Base-by-base conservation (phyloP, 2,113 vertebrate species). In the Eleginops maclovinus region DNA sequence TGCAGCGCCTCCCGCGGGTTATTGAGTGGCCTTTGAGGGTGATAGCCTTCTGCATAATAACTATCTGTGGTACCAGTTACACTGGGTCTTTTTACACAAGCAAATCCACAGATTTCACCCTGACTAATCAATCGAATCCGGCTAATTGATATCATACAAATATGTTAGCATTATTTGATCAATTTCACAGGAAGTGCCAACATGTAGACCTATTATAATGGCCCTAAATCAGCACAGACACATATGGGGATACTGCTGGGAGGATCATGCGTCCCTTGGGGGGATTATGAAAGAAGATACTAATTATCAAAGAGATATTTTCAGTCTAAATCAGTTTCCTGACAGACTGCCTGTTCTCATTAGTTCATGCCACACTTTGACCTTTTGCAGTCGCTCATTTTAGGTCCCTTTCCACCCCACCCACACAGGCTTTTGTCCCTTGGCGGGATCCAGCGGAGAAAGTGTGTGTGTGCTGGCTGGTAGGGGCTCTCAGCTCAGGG, bases 291-390 rank as follows among this genome's bases (percentile, higher is more conserved):
- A 62, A 84, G 49, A 54, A 55, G 49, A 65, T 60, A 36, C 67
- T 21, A 1, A 74, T 77, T 65, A 81, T 83, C 86, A 84, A 69
- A 68, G 76, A 62, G 65, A 70, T 72, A 41, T 73, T 62, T 69
- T 67, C 49, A 58, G 49, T 75, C 53, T 40, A 62, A 63, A 64
- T 26, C 4, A 41, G 54, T 28, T 22, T 72, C 68, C 66, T 58
- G 50, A 85, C 73, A 75, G 69, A 54, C 82, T 74, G 84, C 56
- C 70, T 40, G 8, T 40, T 71, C 86, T 81, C 83, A 81, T 90
- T 85, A 84, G 75, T 75, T 88, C 82, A 76, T 81, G 79, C 77
- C 80, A 79, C 51, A 77, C 75, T 87, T 64, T 88, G 89, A 88
- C 85, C 86, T 90, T 90, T 86, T 44, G 21, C 73, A 55, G 59